Percentiles rank a stretch among this genome's conserved stretches.
Conservation (phyloP, 30 jellyfish, hydroid and myxozoan species). For the Turritopsis dohrnii region DNA sequence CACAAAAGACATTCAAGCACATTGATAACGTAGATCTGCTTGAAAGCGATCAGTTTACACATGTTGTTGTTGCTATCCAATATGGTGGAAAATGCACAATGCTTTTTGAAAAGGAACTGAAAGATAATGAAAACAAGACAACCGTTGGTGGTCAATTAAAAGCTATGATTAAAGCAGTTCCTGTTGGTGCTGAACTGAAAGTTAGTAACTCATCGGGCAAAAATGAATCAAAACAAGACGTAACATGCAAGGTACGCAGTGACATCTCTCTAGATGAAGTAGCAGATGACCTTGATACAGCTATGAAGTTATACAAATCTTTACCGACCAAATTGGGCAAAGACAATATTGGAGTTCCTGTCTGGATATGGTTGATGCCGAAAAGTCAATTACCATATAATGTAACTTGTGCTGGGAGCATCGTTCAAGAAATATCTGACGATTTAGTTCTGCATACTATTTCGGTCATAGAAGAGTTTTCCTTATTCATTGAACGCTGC, state of each 20-base stretch:
- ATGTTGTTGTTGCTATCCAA: constrained; percentile 25
- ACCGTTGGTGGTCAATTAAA: constrained; percentile 8
- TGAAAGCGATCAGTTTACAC: constrained; percentile 19
- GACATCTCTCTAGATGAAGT: constrained; percentile 7
- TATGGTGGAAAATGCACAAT: constrained; percentile 31
- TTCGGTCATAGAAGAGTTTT: not conserved
- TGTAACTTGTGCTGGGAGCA: not conserved
- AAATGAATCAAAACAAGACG: not conserved
- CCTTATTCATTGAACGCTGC: not conserved
- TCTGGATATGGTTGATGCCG: constrained; percentile 26
- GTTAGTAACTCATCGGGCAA: not conserved
- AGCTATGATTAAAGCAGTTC: not conserved
- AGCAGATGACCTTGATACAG: not conserved
- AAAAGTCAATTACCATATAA: not conserved
- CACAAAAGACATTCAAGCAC: constrained; percentile 12
- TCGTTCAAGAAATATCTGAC: constrained; percentile 18
- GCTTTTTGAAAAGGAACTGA: constrained; percentile 18
- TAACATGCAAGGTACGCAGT: constrained; percentile 17
- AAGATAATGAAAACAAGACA: not conserved
- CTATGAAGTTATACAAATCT: constrained; percentile 12
- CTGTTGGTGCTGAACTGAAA: not conserved
- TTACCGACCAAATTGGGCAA: not conserved
- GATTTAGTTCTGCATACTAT: not conserved
- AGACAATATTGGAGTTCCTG: constrained; percentile 20
- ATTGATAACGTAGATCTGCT: constrained; percentile 11